These are phyloP conservation scores for Heliconius melpomene DNA, from an alignment of 1,140 invertebrate species.

Conservation along the genomic window DNA sequence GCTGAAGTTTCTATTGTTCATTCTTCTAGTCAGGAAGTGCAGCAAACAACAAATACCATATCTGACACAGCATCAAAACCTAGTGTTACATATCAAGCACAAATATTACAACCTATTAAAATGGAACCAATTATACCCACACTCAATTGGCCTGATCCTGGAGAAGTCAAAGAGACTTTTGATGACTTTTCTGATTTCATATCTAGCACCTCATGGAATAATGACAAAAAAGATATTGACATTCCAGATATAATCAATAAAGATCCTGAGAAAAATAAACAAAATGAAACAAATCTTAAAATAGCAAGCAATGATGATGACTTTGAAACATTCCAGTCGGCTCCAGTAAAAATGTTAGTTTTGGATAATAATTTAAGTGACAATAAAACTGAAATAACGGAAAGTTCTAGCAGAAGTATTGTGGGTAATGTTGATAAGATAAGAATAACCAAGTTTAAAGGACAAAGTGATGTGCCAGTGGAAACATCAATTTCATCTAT, in stretches of 20 bases:
- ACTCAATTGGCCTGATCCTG: conserved; percentile 78
- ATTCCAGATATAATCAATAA: conserved; percentile 3
- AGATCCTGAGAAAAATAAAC: neutral
- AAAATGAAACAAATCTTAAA: conserved; percentile 5
- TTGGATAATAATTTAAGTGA: neutral
- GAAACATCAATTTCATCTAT: conserved; percentile 15
- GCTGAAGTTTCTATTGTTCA: conserved; percentile 2
- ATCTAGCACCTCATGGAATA: conserved; percentile 52
- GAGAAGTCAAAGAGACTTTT: conserved; percentile 75
- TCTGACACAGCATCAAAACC: conserved; percentile 33
- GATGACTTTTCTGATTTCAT: conserved; percentile 73
- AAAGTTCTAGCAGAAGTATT: neutral
- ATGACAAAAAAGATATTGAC: conserved; percentile 39
- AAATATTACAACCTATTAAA: conserved; percentile 74
- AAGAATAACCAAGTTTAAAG: neutral
- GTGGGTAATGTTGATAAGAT: neutral
- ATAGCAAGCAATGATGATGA: conserved; percentile 63
- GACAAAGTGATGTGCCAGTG: neutral
- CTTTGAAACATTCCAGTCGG: conserved; percentile 77
- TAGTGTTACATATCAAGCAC: conserved; percentile 51
- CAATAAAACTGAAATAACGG: neutral
- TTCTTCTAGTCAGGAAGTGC: neutral
- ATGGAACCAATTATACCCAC: conserved; percentile 68
- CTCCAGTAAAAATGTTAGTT: conserved; percentile 37
- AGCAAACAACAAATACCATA: neutral